Evolutionary conservation across 2,888 invertebrate genomes (phyloP).

Genomic region (Plusia festucae): DNA sequence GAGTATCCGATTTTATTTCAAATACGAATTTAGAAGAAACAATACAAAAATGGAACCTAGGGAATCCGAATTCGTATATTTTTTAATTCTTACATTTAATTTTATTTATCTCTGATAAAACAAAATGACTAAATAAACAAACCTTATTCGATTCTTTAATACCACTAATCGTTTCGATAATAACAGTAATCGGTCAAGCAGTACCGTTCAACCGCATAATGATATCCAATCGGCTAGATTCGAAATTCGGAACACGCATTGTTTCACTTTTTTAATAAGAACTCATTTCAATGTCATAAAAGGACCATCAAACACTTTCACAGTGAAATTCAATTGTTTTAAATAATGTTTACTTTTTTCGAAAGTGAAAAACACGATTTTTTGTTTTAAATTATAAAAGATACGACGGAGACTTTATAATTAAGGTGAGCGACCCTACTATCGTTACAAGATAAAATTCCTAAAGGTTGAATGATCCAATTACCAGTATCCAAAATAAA

Average conservation of each 20-base stretch:
- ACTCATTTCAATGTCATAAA: constrained; percentile 48
- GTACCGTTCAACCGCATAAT: constrained; percentile 39
- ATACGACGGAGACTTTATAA: constrained; percentile 22
- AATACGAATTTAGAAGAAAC: constrained; percentile 58
- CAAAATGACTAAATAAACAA: constrained; percentile 5
- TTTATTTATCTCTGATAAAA: constrained; percentile 18
- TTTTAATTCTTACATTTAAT: constrained; percentile 14
- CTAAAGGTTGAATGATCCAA: constrained; percentile 9
- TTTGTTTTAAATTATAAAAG: constrained; percentile 15
- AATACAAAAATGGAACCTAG: constrained; percentile 51
- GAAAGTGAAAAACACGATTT: constrained; percentile 27
- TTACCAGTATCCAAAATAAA: constrained; percentile 30
- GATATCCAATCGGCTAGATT: constrained; percentile 42
- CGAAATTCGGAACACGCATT: constrained; percentile 49
- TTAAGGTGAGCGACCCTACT: not conserved
- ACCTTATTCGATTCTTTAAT: constrained; percentile 8
- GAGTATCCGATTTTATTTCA: constrained; percentile 59
- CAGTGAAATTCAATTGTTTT: constrained; percentile 17
- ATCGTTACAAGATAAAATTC: not conserved
- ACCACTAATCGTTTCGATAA: constrained; percentile 16
- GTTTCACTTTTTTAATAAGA: constrained; percentile 64
- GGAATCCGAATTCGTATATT: constrained; percentile 31
- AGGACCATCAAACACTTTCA: constrained; percentile 44
- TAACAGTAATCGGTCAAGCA: constrained; percentile 52
- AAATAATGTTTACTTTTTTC: constrained; percentile 1